A percentile compares a stretch with the other conserved stretches of the same genome.
Evolutionary conservation across 1,140 invertebrate genomes (phyloP).

Genomic region (Neomicropteryx cornuta): DNA sequence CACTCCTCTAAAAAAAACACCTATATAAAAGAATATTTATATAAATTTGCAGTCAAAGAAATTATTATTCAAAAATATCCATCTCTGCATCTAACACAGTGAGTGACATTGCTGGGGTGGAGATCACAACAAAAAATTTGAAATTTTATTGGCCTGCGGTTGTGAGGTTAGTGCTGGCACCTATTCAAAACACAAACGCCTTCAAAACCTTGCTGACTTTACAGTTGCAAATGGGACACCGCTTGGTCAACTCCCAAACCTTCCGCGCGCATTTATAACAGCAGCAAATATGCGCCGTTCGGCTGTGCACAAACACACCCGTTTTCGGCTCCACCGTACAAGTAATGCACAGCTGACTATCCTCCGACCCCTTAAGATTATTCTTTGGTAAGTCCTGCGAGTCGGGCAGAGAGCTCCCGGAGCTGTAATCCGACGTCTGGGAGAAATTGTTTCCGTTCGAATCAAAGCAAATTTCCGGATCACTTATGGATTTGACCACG

Average conservation of each 20-base stretch:
- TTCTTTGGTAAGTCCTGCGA: slow-evolving; percentile 8
- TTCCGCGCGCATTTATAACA: slow-evolving; percentile 56
- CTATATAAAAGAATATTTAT: too few species aligned
- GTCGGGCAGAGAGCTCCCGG: not conserved
- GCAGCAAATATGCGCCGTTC: slow-evolving; percentile 50
- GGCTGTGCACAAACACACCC: slow-evolving; percentile 52
- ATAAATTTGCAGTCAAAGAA: too few species aligned
- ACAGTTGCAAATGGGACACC: slow-evolving; percentile 55
- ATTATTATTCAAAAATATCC: too few species aligned
- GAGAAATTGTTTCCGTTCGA: not conserved
- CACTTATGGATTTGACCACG: slow-evolving; percentile 26
- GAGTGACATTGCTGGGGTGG: too few species aligned
- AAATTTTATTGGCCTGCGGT: too few species aligned
- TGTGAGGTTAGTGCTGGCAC: too few species aligned
- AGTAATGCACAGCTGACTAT: slow-evolving; percentile 43
- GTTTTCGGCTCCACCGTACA: slow-evolving; percentile 49
- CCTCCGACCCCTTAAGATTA: slow-evolving; percentile 15
- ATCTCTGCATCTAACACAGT: too few species aligned
- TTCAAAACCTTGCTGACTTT: slow-evolving; percentile 52
- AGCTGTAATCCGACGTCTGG: not conserved
- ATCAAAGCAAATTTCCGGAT: slow-evolving; percentile 10
- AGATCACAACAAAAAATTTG: too few species aligned
- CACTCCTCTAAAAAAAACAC: too few species aligned
- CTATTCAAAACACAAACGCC: slow-evolving; percentile 39
- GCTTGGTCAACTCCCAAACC: slow-evolving; percentile 45